Conservation (phyloP, 2,797 vertebrate genomes). For the Erithacus rubecula region DNA sequence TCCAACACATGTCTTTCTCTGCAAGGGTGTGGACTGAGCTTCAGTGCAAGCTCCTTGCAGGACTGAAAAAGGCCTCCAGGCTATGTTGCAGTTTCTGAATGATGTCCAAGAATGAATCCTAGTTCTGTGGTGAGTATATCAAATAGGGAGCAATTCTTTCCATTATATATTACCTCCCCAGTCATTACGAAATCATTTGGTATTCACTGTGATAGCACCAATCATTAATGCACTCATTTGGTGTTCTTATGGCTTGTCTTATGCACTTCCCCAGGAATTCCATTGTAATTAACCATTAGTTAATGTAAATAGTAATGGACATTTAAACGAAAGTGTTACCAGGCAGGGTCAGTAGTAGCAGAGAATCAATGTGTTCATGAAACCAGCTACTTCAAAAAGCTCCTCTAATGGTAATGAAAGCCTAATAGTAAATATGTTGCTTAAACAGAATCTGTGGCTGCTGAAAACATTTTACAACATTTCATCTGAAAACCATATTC, state of each 20-base stretch:
- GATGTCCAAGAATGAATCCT: conserved; percentile 60
- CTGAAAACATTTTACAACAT: not conserved
- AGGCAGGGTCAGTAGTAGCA: conserved; percentile 60
- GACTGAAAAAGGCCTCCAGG: conserved; percentile 41
- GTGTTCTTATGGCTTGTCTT: conserved; percentile 72
- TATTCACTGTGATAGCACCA: conserved; percentile 77
- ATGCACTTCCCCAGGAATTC: conserved; percentile 70
- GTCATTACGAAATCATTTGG: conserved; percentile 77
- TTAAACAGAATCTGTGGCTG: not conserved
- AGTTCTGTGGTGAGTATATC: conserved; percentile 64
- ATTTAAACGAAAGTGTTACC: conserved; percentile 69
- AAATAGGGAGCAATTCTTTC: conserved; percentile 67
- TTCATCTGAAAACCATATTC: not conserved
- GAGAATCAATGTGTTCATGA: conserved; percentile 50
- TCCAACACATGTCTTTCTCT: conserved; percentile 10
- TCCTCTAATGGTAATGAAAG: conserved; percentile 11
- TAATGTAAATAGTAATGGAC: conserved; percentile 77
- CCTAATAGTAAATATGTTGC: conserved; percentile 9
- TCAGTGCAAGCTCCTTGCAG: not conserved
- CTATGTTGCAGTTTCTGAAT: conserved; percentile 54
- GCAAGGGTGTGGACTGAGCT: conserved; percentile 29
- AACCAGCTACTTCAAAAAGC: conserved; percentile 14
- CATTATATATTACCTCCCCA: conserved; percentile 69
- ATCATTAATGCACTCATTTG: conserved; percentile 77
- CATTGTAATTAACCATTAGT: conserved; percentile 78